These are phyloP conservation scores for Buteo buteo DNA, from an alignment of 2,113 vertebrate genomes.

Conservation along the genomic window DNA sequence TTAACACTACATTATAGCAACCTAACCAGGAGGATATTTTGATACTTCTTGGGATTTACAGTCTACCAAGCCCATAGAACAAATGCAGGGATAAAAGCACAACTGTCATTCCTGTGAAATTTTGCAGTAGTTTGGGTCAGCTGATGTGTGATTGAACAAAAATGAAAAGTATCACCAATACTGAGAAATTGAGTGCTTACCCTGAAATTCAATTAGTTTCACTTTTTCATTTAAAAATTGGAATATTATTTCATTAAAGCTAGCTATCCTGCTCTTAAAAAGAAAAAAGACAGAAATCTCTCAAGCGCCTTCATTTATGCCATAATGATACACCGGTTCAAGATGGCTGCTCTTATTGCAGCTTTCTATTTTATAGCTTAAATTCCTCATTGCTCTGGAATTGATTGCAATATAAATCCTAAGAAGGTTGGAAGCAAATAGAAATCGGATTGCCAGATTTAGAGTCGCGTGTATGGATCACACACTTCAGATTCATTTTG, in stretches of 20 bases:
- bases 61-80: background rate
- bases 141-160: background rate
- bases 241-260: background rate
- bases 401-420: background rate
- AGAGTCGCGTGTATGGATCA: background rate
- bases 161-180: background rate
- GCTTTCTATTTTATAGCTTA: background rate
- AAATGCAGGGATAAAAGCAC: background rate
- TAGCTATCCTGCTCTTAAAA: too few relatives aligned
- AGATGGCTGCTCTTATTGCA: background rate
- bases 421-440: background rate
- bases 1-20: background rate
- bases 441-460: background rate
- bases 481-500: background rate
- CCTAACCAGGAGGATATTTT: background rate
- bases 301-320: background rate
- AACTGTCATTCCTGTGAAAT: background rate
- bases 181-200: background rate
- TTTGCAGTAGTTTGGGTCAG: background rate
- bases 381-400: background rate
- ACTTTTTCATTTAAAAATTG: background rate
- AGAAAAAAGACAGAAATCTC: background rate
- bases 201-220: background rate
- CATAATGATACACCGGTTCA: background rate
- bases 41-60: background rate